Percentiles rank a stretch among this genome's conserved stretches.
These are phyloP conservation scores for Delphinapterus leucas DNA, from an alignment of 2,113 vertebrate genomes.

Conservation along the genomic window DNA sequence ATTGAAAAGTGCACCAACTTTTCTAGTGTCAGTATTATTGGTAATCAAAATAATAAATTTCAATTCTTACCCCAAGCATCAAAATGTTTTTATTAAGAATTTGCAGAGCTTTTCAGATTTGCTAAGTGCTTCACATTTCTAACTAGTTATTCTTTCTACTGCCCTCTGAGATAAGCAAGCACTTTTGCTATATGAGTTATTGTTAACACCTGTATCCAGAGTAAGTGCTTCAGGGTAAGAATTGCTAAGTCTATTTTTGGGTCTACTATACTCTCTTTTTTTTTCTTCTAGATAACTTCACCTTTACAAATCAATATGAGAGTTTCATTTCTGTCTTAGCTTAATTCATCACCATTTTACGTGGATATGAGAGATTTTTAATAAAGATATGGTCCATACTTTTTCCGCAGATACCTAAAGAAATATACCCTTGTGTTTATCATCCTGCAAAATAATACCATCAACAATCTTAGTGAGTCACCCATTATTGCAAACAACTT, in stretches of 20 bases:
- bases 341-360: neutral
- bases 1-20: neutral
- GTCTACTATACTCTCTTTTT: neutral
- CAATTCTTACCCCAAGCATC: neutral
- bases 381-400: neutral
- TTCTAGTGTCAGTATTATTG: slow-evolving; percentile 8
- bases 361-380: neutral
- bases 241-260: neutral
- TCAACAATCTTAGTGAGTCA: neutral
- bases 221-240: neutral
- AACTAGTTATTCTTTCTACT: neutral
- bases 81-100: slow-evolving; percentile 29
- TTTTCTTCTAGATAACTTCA: neutral
- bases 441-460: neutral
- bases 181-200: neutral
- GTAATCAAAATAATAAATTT: slow-evolving; percentile 4
- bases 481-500: neutral
- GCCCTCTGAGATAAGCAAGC: neutral
- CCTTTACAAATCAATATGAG: neutral
- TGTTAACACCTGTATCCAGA: neutral
- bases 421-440: neutral
- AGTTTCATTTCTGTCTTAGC: neutral
- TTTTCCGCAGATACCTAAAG: neutral
- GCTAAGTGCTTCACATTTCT: neutral
- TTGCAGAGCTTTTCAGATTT: slow-evolving; percentile 32